phyloP scores from a whole-genome alignment of 2,888 invertebrate genomes.

The Chloroclysta siterata region DNA sequence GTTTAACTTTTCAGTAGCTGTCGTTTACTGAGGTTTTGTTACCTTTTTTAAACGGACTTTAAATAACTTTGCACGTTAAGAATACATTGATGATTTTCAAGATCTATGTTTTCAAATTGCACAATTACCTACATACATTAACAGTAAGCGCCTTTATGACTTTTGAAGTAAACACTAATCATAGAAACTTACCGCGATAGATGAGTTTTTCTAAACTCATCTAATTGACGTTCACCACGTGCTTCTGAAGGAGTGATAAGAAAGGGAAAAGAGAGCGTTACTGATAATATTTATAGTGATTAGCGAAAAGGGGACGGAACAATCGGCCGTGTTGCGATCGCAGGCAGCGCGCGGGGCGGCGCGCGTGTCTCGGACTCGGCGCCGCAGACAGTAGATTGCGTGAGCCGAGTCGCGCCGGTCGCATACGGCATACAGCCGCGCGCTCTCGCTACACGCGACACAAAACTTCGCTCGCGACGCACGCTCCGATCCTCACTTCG shows the following conservation, averaged over 20 bases:
- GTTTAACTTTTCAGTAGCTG: constrained; percentile 77
- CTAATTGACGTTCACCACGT: constrained; percentile 58
- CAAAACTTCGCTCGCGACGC: constrained; percentile 79
- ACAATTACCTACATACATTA: too few species aligned
- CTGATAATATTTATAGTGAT: constrained; percentile 84
- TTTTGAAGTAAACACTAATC: background rate
- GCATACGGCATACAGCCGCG: constrained; percentile 69
- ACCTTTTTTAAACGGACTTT: constrained; percentile 51
- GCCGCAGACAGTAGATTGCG: constrained; percentile 86
- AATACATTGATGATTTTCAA: constrained; percentile 7
- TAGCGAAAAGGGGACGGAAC: constrained; percentile 85
- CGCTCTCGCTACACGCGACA: constrained; percentile 70
- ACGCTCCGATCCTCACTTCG: constrained; percentile 59
- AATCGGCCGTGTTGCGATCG: constrained; percentile 71
- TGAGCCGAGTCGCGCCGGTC: constrained; percentile 87
- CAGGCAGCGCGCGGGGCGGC: constrained; percentile 85
- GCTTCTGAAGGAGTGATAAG: constrained; percentile 76
- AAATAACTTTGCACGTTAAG: constrained; percentile 10
- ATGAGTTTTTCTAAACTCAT: constrained; percentile 17
- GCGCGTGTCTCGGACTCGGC: constrained; percentile 84
- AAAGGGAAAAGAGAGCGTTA: constrained; percentile 78
- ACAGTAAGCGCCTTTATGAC: constrained; percentile 27
- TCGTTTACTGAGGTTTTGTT: constrained; percentile 73
- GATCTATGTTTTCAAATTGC: constrained; percentile 22
- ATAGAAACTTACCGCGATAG: constrained; percentile 7